A percentile compares a stretch with the other conserved stretches of the same genome.
These are phyloP conservation scores for Hyposmocoma kahamanoa DNA, from an alignment of 1,140 invertebrate genomes.

Conservation along the genomic window DNA sequence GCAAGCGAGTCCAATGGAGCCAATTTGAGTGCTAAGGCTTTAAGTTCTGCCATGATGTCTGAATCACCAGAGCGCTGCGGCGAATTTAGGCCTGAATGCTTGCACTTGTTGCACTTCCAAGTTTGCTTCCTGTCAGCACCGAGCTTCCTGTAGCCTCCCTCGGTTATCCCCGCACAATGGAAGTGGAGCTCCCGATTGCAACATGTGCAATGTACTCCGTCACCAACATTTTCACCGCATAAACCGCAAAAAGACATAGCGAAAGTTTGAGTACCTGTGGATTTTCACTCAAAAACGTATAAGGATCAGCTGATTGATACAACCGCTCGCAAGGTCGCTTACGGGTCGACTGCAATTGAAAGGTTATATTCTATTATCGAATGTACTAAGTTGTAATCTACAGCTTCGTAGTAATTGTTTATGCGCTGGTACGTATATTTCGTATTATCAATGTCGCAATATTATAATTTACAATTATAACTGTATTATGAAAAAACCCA, in stretches of 20 bases:
- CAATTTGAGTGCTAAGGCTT: not conserved
- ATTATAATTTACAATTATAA: too few relatives aligned
- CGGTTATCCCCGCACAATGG: not conserved
- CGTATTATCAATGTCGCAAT: too few relatives aligned
- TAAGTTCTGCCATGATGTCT: not conserved
- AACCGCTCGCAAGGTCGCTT: not conserved
- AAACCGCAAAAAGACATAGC: not conserved
- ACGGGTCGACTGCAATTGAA: not conserved
- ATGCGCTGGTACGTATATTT: too few relatives aligned
- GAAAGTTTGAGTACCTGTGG: not conserved
- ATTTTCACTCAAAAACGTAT: not conserved
- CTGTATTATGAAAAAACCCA: too few relatives aligned
- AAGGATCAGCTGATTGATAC: not conserved
- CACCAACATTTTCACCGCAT: not conserved
- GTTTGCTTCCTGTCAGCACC: not conserved
- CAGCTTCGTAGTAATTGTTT: too few relatives aligned
- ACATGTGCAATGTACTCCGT: not conserved
- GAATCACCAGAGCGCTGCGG: not conserved
- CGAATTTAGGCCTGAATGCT: not conserved
- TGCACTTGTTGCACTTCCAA: not conserved
- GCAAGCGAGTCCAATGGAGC: not conserved
- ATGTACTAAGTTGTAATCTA: too few relatives aligned
- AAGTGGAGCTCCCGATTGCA: not conserved
- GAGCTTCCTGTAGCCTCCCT: not conserved
- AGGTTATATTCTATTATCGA: too few relatives aligned